A percentile compares a stretch with the other conserved stretches of the same genome.
These are phyloP conservation scores for Peribatodes rhomboidaria DNA, from an alignment of 2,888 invertebrate species.

Conservation along the genomic window DNA sequence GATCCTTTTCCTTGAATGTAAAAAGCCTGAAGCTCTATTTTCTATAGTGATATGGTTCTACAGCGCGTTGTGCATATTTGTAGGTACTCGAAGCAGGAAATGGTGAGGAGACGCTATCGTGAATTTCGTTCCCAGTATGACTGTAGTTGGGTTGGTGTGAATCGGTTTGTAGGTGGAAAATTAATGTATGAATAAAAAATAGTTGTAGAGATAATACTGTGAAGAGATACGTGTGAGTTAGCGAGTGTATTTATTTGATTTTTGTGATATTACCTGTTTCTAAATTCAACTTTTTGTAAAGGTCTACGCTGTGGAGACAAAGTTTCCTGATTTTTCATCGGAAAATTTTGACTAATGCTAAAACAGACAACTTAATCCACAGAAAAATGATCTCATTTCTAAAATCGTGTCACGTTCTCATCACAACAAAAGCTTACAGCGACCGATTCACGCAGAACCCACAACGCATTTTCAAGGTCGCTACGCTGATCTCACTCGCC, in stretches of 20 bases:
- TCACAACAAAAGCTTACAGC: conserved; percentile 45
- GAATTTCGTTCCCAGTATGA: conserved; percentile 63
- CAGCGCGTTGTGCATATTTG: conserved; percentile 41
- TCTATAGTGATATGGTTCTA: conserved; percentile 17
- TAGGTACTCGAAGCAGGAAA: conserved; percentile 64
- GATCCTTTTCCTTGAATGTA: background rate
- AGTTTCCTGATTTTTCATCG: no score
- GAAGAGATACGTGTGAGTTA: background rate
- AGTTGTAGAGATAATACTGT: background rate
- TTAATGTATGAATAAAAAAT: background rate
- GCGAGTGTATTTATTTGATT: no score
- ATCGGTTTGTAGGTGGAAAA: conserved; percentile 34
- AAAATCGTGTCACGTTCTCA: background rate
- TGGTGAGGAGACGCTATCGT: conserved; percentile 65
- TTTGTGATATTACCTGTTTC: no score
- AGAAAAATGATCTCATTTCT: background rate
- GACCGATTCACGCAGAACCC: conserved; percentile 70
- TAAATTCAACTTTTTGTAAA: no score
- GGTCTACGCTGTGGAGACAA: no score
- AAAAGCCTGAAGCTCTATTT: conserved; percentile 4
- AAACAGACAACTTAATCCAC: no score
- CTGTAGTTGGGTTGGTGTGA: conserved; percentile 38
- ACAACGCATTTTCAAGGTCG: conserved; percentile 71
- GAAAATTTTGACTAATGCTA: no score
- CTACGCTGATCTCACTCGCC: conserved; percentile 77